Evolutionary conservation across 1,140 invertebrate species (phyloP), one percentile per base, ranked within the genome.

Genomic region (Drosophila funebris): DNA sequence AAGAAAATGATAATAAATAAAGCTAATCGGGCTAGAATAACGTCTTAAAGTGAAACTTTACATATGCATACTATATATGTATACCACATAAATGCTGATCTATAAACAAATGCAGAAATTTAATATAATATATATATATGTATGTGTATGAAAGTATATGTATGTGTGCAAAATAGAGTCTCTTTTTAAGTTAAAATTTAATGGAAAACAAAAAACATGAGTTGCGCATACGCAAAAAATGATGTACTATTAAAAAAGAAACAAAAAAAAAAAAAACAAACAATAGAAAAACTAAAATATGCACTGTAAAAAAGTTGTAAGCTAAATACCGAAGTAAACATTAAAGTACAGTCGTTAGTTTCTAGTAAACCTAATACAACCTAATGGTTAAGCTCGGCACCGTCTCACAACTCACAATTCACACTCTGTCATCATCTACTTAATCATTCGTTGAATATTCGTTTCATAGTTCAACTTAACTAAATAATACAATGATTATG

Each of bases 251-350:
- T 37, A 60, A n/a, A 4, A 50, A 58, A 16, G 13, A 37, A 20
- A 24, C 39, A 39, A 68, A 67, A 60, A 41, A 22, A 37, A 16
- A 0, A 61, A 33, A 22, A 53, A 39, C 14, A 29, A 29, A 27
- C 27, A n/a, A n/a, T n/a, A n/a, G 20, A 16, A 56, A 7, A 53
- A 9, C 63, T 63, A 61, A 57, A 81, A 60, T 70, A 63, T 67
- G 78, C 75, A 87, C 76, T 85, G 82, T 85, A 85, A 56, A 78
- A 87, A 85, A 85, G 68, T 60, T 73, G 43, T 66, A 83, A 70
- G 80, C 70, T 73, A 72, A 69, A 73, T 53, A 66, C 70, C 62
- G 68, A 85, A 84, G 58, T 72, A 76, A 73, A 46, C 50, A 63
- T 63, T 58, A 41, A 62, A 70, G 57, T 43, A 54, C 73, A 73